Evolutionary conservation across 2,113 vertebrate genomes (phyloP).

Genomic region (Sinosuthora webbiana): DNA sequence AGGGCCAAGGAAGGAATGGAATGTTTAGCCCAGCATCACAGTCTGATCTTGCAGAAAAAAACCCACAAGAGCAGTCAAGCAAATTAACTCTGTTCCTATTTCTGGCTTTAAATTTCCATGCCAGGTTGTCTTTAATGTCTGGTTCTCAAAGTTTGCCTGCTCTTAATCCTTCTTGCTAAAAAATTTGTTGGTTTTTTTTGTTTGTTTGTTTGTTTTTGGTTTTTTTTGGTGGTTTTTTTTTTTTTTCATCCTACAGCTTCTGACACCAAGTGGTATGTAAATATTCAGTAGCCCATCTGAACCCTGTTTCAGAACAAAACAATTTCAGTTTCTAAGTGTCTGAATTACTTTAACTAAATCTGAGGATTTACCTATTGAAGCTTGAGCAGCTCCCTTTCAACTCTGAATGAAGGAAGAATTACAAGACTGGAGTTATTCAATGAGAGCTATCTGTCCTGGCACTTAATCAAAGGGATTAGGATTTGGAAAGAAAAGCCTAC

Average conservation of each 20-base stretch:
- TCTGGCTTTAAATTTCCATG: not conserved
- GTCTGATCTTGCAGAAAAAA: not conserved
- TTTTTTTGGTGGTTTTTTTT: not conserved
- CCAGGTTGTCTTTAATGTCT: conserved; percentile 18
- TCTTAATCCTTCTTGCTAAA: conserved; percentile 44
- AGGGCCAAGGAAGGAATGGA: conserved; percentile 35
- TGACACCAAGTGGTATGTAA: conserved; percentile 71
- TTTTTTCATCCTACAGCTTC: conserved; percentile 46
- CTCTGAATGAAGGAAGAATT: conserved; percentile 83
- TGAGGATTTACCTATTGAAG: conserved; percentile 82
- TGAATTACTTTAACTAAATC: conserved; percentile 78
- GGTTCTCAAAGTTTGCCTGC: conserved; percentile 23
- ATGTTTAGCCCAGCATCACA: not conserved
- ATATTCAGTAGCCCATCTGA: conserved; percentile 77
- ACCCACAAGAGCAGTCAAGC: not conserved
- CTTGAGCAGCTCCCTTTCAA: conserved; percentile 83
- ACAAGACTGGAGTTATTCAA: conserved; percentile 84
- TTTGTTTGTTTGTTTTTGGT: not conserved
- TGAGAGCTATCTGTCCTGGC: conserved; percentile 94
- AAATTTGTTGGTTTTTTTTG: conserved; percentile 16
- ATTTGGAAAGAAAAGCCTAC: conserved; percentile 94
- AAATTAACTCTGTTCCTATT: conserved; percentile 8
- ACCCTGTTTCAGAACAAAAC: conserved; percentile 80
- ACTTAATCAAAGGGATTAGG: conserved; percentile 99
- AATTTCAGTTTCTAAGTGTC: conserved; percentile 81